phyloP scores from a whole-genome alignment of 2,797 vertebrate genomes.

The Leptoclinus maculatus region DNA sequence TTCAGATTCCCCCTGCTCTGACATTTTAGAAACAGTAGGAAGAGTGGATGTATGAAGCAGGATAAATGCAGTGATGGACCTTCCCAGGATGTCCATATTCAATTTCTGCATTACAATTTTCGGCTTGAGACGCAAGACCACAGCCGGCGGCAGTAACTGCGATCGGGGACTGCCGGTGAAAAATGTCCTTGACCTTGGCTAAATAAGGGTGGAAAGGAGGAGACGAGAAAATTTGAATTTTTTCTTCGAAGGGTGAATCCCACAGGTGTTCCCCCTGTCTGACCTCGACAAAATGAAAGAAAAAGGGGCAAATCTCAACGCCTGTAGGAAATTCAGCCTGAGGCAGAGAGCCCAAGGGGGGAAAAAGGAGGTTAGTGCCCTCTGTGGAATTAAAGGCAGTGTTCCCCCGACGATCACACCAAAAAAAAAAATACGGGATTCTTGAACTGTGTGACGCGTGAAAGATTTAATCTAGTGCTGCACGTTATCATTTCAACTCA shows the following conservation, averaged over 20 bases:
- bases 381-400: slow-evolving; percentile 52
- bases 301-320: slow-evolving; percentile 54
- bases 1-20: slow-evolving; percentile 53
- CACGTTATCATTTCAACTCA: slow-evolving; percentile 19
- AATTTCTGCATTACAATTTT: slow-evolving; percentile 41
- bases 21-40: slow-evolving; percentile 56
- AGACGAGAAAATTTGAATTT: slow-evolving; percentile 27
- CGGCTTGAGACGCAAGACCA: slow-evolving; percentile 13
- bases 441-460: slow-evolving; percentile 44
- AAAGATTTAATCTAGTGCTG: slow-evolving; percentile 28
- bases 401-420: slow-evolving; percentile 40
- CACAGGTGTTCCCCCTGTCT: slow-evolving; percentile 62
- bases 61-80: slow-evolving; percentile 48
- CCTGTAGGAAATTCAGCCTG: slow-evolving; percentile 54
- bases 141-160: neutral
- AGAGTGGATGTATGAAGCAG: slow-evolving; percentile 37
- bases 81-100: slow-evolving; percentile 37
- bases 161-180: neutral
- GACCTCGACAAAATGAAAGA: slow-evolving; percentile 67
- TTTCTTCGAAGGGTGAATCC: slow-evolving; percentile 52
- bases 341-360: slow-evolving; percentile 41
- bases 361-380: slow-evolving; percentile 57
- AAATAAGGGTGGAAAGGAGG: slow-evolving; percentile 31
- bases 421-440: slow-evolving; percentile 29
- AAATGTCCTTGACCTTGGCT: slow-evolving; percentile 58